These are phyloP conservation scores for Trissonchulus latispiculum DNA, from an alignment of 2,888 invertebrate genomes.

Conservation along the genomic window DNA sequence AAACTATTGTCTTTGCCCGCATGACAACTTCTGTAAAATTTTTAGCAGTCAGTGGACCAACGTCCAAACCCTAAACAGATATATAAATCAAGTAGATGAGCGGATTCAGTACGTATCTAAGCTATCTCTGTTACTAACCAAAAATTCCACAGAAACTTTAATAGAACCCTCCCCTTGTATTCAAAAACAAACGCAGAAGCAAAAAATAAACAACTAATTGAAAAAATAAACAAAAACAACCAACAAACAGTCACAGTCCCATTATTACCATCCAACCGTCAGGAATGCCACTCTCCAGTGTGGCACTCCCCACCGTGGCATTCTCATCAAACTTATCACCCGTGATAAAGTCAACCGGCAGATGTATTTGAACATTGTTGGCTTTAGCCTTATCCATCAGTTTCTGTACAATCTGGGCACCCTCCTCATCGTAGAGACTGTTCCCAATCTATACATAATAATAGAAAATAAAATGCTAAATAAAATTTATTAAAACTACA, in stretches of 20 bases:
- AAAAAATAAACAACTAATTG: too few relatives aligned
- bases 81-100: too few relatives aligned
- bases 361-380: conserved; percentile 71
- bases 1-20: conserved; percentile 88
- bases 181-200: too few relatives aligned
- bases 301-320: conserved; percentile 65
- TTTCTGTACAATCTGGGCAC: conserved; percentile 81
- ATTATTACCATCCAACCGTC: conserved; percentile 80
- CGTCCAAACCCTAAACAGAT: conserved; percentile 64
- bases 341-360: conserved; percentile 88
- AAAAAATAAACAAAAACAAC: too few relatives aligned
- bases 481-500: too few relatives aligned
- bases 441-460: conserved; percentile 90
- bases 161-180: too few relatives aligned
- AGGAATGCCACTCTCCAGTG: conserved; percentile 71
- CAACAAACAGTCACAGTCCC: too few relatives aligned
- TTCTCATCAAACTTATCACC: conserved; percentile 92
- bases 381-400: conserved; percentile 79
- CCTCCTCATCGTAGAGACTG: conserved; percentile 88
- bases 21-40: conserved; percentile 68
- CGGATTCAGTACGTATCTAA: too few relatives aligned
- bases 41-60: conserved; percentile 74
- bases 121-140: too few relatives aligned
- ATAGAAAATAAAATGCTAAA: too few relatives aligned
- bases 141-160: too few relatives aligned